Evolutionary conservation across 2,888 invertebrate species (phyloP).

Genomic region (Cryptophagus acutangulus): DNA sequence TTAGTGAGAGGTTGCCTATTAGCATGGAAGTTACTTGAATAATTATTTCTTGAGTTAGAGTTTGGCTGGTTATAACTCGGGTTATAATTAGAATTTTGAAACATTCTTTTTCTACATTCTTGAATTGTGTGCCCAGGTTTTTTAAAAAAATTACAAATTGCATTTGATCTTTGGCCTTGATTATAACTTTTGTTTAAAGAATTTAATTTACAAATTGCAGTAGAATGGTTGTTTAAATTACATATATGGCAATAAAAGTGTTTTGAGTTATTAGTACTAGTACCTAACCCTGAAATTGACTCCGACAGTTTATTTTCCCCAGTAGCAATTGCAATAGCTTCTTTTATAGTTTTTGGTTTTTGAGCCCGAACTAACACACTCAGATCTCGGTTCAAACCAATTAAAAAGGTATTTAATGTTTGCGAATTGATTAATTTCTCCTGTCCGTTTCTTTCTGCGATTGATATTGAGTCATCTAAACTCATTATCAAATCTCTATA

Average conservation of each 20-base stretch:
- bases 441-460: not conserved
- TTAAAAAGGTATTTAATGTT: not conserved
- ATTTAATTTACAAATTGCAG: not conserved
- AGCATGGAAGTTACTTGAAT: not conserved
- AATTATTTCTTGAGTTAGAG: not conserved
- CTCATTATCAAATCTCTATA: not conserved
- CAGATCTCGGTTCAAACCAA: not conserved
- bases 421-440: not conserved
- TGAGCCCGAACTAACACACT: not conserved
- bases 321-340: not conserved
- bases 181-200: no score
- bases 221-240: not conserved
- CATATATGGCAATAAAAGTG: conserved; percentile 1
- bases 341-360: not conserved
- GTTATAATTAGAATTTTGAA: not conserved
- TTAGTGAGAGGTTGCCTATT: not conserved
- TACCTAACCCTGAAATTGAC: no score
- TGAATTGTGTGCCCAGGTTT: not conserved
- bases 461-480: not conserved
- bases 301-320: not conserved
- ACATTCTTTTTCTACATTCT: conserved; percentile 1
- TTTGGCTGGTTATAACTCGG: not conserved
- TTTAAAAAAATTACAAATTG: not conserved
- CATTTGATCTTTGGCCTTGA: no score
- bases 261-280: no score